Evolutionary conservation across 2,888 invertebrate genomes (phyloP).

Genomic region (Trichogramma dendrolimi): DNA sequence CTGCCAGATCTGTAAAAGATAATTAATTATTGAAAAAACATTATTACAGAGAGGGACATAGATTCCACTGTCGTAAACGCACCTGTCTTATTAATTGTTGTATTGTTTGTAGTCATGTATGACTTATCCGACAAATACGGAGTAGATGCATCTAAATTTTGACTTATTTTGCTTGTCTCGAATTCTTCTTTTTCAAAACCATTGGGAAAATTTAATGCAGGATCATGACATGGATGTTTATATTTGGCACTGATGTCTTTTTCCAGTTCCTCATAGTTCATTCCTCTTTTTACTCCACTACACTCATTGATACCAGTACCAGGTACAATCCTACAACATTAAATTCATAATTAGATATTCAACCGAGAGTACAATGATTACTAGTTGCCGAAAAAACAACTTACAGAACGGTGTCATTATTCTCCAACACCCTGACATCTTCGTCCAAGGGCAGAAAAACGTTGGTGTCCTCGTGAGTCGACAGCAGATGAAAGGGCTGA

Average conservation of each 20-base stretch:
- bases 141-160: slow-evolving; percentile 1
- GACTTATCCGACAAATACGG: slow-evolving; percentile 4
- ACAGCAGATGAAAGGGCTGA: slow-evolving; percentile 46
- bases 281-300: neutral
- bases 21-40: too few relatives aligned
- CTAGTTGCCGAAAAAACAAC: slow-evolving; percentile 18
- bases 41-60: neutral
- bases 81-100: slow-evolving; percentile 8
- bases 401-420: slow-evolving; percentile 38
- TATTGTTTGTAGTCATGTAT: neutral
- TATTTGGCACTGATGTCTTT: too few relatives aligned
- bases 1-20: slow-evolving; percentile 10
- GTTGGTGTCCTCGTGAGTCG: slow-evolving; percentile 40
- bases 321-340: slow-evolving; percentile 35
- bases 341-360: neutral
- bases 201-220: neutral
- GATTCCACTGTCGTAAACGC: neutral
- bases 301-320: slow-evolving; percentile 27
- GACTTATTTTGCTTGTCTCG: neutral
- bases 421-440: slow-evolving; percentile 41
- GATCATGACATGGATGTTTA: too few relatives aligned
- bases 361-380: neutral
- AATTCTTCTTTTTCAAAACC: slow-evolving; percentile 5
- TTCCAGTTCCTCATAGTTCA: too few relatives aligned
- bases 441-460: slow-evolving; percentile 44